These are phyloP conservation scores for Diabrotica balteata DNA, from an alignment of 2,888 invertebrate species.

Conservation along the genomic window DNA sequence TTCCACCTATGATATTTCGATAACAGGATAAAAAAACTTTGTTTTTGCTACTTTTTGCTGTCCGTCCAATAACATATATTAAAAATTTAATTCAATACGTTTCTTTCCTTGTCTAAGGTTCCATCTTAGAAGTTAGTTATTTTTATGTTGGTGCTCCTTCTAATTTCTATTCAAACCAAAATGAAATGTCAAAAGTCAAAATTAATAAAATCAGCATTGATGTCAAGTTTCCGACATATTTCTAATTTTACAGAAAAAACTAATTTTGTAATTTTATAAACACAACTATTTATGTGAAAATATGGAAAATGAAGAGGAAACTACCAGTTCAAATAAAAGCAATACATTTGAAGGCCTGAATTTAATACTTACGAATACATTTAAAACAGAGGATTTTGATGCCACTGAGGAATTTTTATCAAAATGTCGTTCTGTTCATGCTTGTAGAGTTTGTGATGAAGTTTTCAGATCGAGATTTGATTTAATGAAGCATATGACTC, in stretches of 20 bases:
- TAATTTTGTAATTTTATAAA: slow-evolving; percentile 4
- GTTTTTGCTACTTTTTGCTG: no score
- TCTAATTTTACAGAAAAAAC: slow-evolving; percentile 25
- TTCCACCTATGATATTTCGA: no score
- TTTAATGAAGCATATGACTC: slow-evolving; percentile 19
- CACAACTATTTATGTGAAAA: neutral
- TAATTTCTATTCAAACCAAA: neutral
- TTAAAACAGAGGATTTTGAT: slow-evolving; percentile 25
- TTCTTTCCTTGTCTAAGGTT: no score
- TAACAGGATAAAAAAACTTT: no score
- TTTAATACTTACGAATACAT: slow-evolving; percentile 18
- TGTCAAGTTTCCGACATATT: slow-evolving; percentile 29
- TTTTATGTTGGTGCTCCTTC: neutral
- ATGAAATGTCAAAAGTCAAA: slow-evolving; percentile 16
- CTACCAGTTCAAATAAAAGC: slow-evolving; percentile 2
- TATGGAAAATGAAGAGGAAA: slow-evolving; percentile 12
- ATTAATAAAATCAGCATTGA: slow-evolving; percentile 16
- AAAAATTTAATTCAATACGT: no score
- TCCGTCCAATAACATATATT: no score
- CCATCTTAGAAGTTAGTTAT: neutral
- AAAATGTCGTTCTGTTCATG: slow-evolving; percentile 21
- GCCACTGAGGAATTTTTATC: slow-evolving; percentile 21
- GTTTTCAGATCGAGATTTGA: slow-evolving; percentile 18
- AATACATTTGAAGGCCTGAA: slow-evolving; percentile 9
- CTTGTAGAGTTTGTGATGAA: slow-evolving; percentile 22